phyloP scores from a whole-genome alignment of 1,140 invertebrate species.

The Carposina sasakii region DNA sequence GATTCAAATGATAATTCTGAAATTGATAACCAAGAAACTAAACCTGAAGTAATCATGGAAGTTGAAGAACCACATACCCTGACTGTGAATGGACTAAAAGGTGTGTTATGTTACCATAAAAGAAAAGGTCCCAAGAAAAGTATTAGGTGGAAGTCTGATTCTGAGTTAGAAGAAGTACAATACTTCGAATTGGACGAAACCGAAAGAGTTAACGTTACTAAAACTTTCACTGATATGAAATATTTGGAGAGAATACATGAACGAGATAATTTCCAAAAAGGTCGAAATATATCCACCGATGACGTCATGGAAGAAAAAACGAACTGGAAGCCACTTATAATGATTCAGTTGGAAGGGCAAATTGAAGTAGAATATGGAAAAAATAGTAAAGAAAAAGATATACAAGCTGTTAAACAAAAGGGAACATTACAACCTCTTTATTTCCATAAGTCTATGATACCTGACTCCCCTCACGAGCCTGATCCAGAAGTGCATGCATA shows the following conservation, averaged over 20 bases:
- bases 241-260: conserved; percentile 90
- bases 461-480: conserved; percentile 89
- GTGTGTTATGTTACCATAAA: conserved; percentile 80
- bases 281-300: conserved; percentile 82
- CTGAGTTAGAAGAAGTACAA: conserved; percentile 84
- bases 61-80: conserved; percentile 46
- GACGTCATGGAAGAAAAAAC: conserved; percentile 86
- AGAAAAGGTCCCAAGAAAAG: conserved; percentile 85
- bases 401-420: conserved; percentile 89
- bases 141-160: conserved; percentile 87
- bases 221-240: conserved; percentile 94
- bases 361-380: conserved; percentile 80
- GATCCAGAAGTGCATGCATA: conserved; percentile 85
- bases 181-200: conserved; percentile 96
- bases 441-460: conserved; percentile 88
- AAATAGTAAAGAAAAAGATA: conserved; percentile 88
- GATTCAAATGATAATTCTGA: conserved; percentile 34
- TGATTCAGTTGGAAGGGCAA: conserved; percentile 78
- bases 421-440: conserved; percentile 88
- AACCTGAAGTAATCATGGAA: conserved; percentile 73
- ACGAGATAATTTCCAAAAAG: conserved; percentile 84
- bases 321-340: conserved; percentile 79
- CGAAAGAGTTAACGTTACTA: conserved; percentile 94
- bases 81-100: conserved; percentile 72
- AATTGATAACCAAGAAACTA: conserved; percentile 34